phyloP scores from a whole-genome alignment of 2,113 vertebrate species.

The Riparia riparia region DNA sequence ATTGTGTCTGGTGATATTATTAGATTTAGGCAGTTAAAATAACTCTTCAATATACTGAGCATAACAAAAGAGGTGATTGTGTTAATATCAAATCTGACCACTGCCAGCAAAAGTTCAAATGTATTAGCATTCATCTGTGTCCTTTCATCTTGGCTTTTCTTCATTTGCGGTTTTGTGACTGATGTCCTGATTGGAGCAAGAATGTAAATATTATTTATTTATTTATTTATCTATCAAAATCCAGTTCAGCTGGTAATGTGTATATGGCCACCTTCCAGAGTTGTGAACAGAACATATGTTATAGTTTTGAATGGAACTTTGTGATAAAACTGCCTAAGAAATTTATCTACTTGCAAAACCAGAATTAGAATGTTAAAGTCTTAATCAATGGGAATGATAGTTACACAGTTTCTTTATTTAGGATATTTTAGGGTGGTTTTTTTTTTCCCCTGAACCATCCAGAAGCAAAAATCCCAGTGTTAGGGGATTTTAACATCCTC shows the following conservation, averaged over 20 bases:
- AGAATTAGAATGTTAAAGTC: background rate
- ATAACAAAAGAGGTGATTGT: background rate
- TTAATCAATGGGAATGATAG: background rate
- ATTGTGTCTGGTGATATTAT: background rate
- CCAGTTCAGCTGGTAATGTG: background rate
- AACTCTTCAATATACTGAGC: constrained; percentile 25
- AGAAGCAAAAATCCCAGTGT: background rate
- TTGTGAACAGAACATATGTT: background rate
- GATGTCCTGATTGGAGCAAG: background rate
- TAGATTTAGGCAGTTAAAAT: constrained; percentile 42
- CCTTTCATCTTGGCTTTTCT: constrained; percentile 37
- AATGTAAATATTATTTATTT: constrained; percentile 8
- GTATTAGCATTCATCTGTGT: constrained; percentile 14
- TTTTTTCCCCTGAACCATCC: background rate
- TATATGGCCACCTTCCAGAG: background rate
- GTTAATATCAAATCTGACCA: constrained; percentile 35
- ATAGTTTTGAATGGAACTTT: background rate
- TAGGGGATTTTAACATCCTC: background rate
- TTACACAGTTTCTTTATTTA: background rate
- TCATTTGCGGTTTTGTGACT: background rate
- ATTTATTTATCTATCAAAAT: background rate
- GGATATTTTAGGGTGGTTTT: background rate
- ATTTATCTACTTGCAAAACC: background rate
- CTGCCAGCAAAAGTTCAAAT: constrained; percentile 9
- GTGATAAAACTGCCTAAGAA: background rate